Base-by-base conservation (phyloP, 2,888 invertebrate genomes). In the Parnassius apollo region DNA sequence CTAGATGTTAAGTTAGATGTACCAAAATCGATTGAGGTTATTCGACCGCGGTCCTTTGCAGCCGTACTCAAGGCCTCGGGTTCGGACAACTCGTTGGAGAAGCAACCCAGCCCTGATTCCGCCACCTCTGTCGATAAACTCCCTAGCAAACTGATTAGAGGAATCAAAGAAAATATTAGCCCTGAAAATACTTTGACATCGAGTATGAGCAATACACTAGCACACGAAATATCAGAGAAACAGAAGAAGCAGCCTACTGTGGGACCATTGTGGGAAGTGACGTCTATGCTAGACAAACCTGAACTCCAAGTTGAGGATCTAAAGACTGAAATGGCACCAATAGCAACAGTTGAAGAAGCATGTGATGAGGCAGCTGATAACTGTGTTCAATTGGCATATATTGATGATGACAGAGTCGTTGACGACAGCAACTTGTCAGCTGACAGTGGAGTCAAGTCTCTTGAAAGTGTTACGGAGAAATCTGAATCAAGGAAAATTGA, bases 161-260 rank as follows among this genome's bases (percentile, higher is more conserved):
- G 93, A 7, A 93, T 94, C 12, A 94, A 94, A 78, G 94, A 94
- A 71, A 94, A 94, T 71, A 93, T 93, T 1, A 94, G 94, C 62
- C 94, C 94, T 0, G 94, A 94, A 69, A 94, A 94, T 61, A 94
- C 94, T 1, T 65, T 92, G 9, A 92, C 88, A 0, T 85, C 89
- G 0, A 89, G 85, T 57, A 86, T 87, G 81, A 85, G 83, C 0
- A 86, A 86, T 56, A 86, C 88, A 0, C 65, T 91, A 59, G 87
- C 83, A 0, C 75, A 81, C 48, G 91, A 91, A 66, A 62, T 91
- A 56, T 76, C 72, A 1, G 83, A 87, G 11, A 74, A 73, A 66
- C 83, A 87, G 62, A 74, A 78, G 0, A 86, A 80, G 54, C 70
- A 49, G 1, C 49, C 49, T 1, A 8, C 75, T 0, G 77, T 79